phyloP scores from a whole-genome alignment of 2,113 vertebrate species.

The Grammomys dolichurus region DNA sequence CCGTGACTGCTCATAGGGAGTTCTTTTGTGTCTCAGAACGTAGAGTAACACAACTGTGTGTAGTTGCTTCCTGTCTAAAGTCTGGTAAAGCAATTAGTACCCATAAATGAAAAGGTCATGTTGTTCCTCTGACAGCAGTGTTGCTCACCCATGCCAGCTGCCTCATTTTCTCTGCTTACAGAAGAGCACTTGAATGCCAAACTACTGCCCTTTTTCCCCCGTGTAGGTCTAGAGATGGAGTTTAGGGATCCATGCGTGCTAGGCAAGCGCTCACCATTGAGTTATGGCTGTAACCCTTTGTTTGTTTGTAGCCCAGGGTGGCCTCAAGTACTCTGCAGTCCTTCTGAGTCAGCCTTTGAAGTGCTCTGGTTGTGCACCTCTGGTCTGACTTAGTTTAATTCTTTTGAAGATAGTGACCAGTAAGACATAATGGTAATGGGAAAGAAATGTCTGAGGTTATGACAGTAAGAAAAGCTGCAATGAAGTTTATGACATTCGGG shows the following conservation, averaged over 20 bases:
- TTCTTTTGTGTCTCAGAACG: neutral
- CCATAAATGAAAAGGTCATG: constrained; percentile 34
- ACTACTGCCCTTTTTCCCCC: neutral
- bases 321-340: neutral
- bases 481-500: neutral
- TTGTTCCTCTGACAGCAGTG: constrained; percentile 10
- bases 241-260: neutral
- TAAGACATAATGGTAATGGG: neutral
- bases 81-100: constrained; percentile 30
- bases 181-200: constrained; percentile 35
- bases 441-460: constrained; percentile 3
- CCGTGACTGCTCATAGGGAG: neutral
- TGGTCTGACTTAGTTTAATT: neutral
- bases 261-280: too few species aligned
- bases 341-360: neutral
- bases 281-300: neutral
- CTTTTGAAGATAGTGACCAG: neutral
- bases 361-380: too few species aligned
- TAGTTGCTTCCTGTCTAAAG: constrained; percentile 6
- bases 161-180: constrained; percentile 26
- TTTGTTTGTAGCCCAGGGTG: neutral
- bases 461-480: neutral
- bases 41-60: neutral
- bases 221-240: neutral
- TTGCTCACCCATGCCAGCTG: neutral